Conservation (phyloP, 2,797 vertebrate genomes). For the Protonibea diacanthus region DNA sequence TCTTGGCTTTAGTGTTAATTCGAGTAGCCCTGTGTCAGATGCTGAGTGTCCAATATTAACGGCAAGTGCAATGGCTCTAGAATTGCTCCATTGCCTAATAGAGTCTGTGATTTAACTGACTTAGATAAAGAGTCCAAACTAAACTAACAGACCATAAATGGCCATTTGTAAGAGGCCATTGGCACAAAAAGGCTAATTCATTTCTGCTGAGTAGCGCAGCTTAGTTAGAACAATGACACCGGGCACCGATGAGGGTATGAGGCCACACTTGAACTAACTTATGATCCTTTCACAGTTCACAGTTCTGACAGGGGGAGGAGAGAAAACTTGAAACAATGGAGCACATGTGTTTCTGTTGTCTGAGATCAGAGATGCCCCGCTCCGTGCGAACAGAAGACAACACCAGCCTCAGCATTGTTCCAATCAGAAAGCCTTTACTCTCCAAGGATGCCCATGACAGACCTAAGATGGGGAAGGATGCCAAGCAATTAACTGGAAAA, state of each 20-base stretch:
- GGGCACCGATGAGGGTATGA: constrained; percentile 27
- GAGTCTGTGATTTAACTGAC: constrained; percentile 57
- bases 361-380: constrained; percentile 25
- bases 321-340: constrained; percentile 25
- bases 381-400: constrained; percentile 46
- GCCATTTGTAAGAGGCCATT: constrained; percentile 59
- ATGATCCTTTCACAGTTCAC: constrained; percentile 50
- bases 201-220: constrained; percentile 53
- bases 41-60: constrained; percentile 33
- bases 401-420: constrained; percentile 42
- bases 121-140: constrained; percentile 61
- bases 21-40: constrained; percentile 17
- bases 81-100: constrained; percentile 49
- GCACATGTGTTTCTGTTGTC: constrained; percentile 30
- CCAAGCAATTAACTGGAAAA: constrained; percentile 86
- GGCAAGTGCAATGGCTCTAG: constrained; percentile 36
- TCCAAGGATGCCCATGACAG: constrained; percentile 76
- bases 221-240: constrained; percentile 61
- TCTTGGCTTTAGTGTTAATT: constrained; percentile 44
- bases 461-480: constrained; percentile 75
- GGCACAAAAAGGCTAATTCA: constrained; percentile 62
- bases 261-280: constrained; percentile 46
- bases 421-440: constrained; percentile 69
- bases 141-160: constrained; percentile 68
- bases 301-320: not conserved